Base-by-base conservation (phyloP, 2,888 invertebrate genomes). In the Eledone cirrhosa region DNA sequence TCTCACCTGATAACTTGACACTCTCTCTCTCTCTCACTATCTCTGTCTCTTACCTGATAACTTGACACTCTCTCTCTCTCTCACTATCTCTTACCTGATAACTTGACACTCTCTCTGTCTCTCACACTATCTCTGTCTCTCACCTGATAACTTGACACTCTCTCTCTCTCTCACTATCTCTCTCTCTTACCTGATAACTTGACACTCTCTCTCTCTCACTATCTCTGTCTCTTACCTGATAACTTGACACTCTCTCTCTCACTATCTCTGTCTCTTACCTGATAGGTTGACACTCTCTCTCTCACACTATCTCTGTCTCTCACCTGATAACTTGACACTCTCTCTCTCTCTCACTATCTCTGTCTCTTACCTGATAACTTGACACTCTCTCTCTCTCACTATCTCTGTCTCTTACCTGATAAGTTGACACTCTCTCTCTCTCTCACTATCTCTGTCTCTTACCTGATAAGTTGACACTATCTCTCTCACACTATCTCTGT, bases 381-480 rank as follows among this genome's bases (percentile, higher is more conserved):
- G 47, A 90, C 85, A 77, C 87, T 86, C 48, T 33, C 5, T 33
- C 8, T 33, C 33, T 41, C 41, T 41, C 8, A n/a, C n/a, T n/a
- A n/a, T n/a, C n/a, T n/a, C n/a, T n/a, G n/a, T 2, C 8, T 41
- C 77, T 77, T 79, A 88, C 88, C 89, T 84, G 85, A 85, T 8
- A 90, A 83, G 13, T 82, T 77, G 47, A 90, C 85, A 77, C 87
- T 86, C 48, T 33, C 5, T 33, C 8, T 33, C 33, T 41, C 41
- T 41, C 8, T n/a, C n/a, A n/a, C n/a, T n/a, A n/a, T n/a, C n/a
- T n/a, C n/a, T n/a, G n/a, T 2, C 8, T 41, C 77, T 77, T 79
- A 88, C 88, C 89, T 84, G 85, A 85, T 8, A 90, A 83, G 13
- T 82, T 77, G 47, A 90, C 85, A 77, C 87, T 86, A n/a, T n/a